These are phyloP conservation scores for Muntiacus muntjak DNA, from an alignment of 2,113 vertebrate species.

Conservation along the genomic window DNA sequence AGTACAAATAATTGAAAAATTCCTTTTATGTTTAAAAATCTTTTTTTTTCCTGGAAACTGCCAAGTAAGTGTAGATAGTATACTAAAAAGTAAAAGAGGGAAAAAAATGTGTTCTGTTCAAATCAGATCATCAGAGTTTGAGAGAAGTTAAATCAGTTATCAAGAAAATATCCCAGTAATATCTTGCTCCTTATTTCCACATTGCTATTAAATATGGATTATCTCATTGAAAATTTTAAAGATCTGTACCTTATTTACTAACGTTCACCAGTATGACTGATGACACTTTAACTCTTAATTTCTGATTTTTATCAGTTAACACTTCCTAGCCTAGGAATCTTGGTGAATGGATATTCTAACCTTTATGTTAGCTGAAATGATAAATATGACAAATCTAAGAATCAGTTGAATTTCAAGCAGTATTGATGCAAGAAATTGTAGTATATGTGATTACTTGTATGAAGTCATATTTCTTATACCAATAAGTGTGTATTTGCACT, in stretches of 20 bases:
- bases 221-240: not conserved
- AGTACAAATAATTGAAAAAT: not conserved
- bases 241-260: not conserved
- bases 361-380: not conserved
- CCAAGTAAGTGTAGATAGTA: not conserved
- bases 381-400: not conserved
- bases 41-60: not conserved
- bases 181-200: not conserved
- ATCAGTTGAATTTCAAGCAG: not conserved
- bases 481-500: not conserved
- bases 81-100: not conserved
- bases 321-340: not conserved
- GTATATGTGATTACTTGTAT: not conserved
- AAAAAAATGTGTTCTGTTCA: not conserved
- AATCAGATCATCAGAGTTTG: not conserved
- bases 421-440: not conserved
- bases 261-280: not conserved
- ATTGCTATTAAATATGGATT: not conserved
- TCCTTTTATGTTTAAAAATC: not conserved
- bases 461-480: not conserved
- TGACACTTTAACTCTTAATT: not conserved
- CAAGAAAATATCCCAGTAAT: not conserved
- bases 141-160: not conserved
- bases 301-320: not conserved
- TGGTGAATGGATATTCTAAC: not conserved